phyloP scores from a whole-genome alignment of 2,888 invertebrate species.

The Drosophila meridionalis region DNA sequence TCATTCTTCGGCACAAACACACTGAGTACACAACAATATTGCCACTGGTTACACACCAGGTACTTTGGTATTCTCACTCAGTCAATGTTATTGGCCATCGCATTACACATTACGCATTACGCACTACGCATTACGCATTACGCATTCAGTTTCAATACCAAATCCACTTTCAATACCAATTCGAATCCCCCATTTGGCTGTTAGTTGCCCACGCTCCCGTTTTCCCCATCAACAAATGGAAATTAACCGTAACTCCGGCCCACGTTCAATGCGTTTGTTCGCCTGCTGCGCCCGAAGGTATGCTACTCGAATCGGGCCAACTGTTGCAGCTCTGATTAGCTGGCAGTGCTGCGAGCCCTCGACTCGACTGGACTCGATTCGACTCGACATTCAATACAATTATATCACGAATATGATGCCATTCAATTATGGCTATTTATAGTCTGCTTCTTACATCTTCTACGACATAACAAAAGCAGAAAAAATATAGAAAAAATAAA shows the following conservation, averaged over 20 bases:
- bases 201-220: background rate
- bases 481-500: too few species aligned
- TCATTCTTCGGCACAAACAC: slow-evolving; percentile 4
- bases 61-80: slow-evolving; percentile 30
- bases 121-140: slow-evolving; percentile 22
- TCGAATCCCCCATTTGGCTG: slow-evolving; percentile 14
- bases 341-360: background rate
- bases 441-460: background rate
- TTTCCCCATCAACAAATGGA: slow-evolving; percentile 31
- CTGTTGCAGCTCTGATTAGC: slow-evolving; percentile 34
- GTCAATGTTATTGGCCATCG: slow-evolving; percentile 44
- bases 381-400: background rate
- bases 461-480: background rate
- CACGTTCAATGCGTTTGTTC: slow-evolving; percentile 14
- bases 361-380: background rate
- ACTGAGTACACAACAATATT: background rate
- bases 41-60: slow-evolving; percentile 12
- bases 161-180: slow-evolving; percentile 40
- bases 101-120: slow-evolving; percentile 20
- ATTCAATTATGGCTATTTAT: slow-evolving; percentile 2
- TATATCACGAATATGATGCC: background rate
- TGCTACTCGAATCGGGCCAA: slow-evolving; percentile 16
- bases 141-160: slow-evolving; percentile 47
- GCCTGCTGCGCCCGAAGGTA: slow-evolving; percentile 32
- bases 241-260: slow-evolving; percentile 27